Conservation (phyloP, 2,113 vertebrate genomes). For the Erythrocercus mccallii region DNA sequence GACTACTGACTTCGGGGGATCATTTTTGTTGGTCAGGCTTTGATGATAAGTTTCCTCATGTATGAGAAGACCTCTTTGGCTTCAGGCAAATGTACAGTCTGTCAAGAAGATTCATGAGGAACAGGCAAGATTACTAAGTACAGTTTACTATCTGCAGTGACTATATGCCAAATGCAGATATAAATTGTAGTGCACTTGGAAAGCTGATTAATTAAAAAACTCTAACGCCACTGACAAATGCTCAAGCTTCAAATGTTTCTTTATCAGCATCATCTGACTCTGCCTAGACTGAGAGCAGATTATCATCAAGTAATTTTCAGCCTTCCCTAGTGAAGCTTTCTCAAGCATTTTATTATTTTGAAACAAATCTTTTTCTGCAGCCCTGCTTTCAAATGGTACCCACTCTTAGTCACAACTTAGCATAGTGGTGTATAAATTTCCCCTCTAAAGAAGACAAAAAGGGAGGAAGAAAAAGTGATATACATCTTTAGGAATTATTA, state of each 20-base stretch:
- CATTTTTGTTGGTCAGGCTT: background rate
- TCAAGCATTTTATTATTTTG: background rate
- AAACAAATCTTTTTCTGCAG: background rate
- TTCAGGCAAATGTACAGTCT: background rate
- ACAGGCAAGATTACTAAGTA: background rate
- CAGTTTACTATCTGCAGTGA: background rate
- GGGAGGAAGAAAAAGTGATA: background rate
- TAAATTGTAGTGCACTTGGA: background rate
- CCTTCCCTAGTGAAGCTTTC: background rate
- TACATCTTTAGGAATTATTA: background rate
- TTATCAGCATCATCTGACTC: background rate
- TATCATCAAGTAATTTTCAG: background rate
- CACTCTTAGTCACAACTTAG: background rate
- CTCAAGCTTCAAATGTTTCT: background rate
- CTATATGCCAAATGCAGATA: slow-evolving; percentile 1
- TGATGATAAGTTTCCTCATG: background rate
- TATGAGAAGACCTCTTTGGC: background rate
- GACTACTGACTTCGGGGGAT: background rate
- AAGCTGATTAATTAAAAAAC: slow-evolving; percentile 26
- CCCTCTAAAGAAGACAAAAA: background rate
- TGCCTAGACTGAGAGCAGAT: background rate
- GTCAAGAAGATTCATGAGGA: slow-evolving; percentile 28
- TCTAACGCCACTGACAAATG: background rate
- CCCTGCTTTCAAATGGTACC: background rate
- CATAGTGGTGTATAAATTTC: background rate